Base-by-base conservation (phyloP, 1,140 invertebrate genomes). In the Drosophila funebris region DNA sequence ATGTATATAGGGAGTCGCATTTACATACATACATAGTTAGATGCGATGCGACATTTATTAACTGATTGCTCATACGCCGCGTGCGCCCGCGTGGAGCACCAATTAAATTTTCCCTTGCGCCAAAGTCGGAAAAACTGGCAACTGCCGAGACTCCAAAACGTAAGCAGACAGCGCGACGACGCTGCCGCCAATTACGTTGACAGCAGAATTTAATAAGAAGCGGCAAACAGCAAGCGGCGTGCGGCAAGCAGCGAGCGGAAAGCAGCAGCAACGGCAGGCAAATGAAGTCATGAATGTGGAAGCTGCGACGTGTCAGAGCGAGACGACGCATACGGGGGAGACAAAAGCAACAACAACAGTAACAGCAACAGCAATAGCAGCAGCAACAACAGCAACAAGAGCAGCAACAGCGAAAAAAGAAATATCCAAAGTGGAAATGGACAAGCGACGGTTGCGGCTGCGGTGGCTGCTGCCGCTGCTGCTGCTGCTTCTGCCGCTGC, bases 251-350 rank as follows among this genome's bases (percentile, higher is more conserved):
- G 53, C 74, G n/a, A 77, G 73, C 4, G n/a, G 33, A n/a, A 3
- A 14, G 36, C 36, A 9, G 36, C 9, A 8, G 39, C 39, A 43
- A 7, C 46, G 18, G 57, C 76, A 81, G 76, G 66, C 83, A 88
- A 88, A 88, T 88, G 76, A 88, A 88, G 83, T 79, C 78, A 76
- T 87, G 78, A 71, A 72, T 75, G 68, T 64, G 73, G 66, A 75
- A 66, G 74, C 76, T 79, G 76, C 67, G 76, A 76, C 63, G 73
- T 73, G 76, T 69, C 58, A 43, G 76, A 88, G 60, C 58, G 83
- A 78, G 77, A 78, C 33, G 72, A 56, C 76, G 53, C 46, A 37
- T 37, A 57, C 24, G 27, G 36, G 46, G 24, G 52, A 72, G 43
- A 52, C 13, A 58, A 37, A 27, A 56, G 20, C 48, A 44, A 13